A percentile compares a stretch with the other conserved stretches of the same genome.
Conservation (phyloP, 2,113 vertebrate genomes). For the Marmota flaviventris region DNA sequence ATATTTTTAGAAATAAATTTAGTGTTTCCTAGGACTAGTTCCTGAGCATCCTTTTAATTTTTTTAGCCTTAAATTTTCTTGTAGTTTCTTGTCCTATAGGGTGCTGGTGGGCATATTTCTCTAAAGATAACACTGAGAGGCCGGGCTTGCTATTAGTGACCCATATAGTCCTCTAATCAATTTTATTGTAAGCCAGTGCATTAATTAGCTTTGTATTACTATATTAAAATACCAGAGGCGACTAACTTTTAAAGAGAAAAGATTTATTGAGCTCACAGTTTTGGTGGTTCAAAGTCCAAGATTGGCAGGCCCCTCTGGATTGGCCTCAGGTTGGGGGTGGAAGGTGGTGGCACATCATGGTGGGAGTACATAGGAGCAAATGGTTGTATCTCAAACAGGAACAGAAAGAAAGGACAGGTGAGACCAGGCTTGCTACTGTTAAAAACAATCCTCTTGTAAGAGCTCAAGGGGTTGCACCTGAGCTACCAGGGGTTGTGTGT, state of each 20-base stretch:
- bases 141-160: background rate
- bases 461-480: background rate
- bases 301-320: no score
- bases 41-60: background rate
- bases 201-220: background rate
- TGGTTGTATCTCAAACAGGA: background rate
- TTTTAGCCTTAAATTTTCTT: background rate
- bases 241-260: background rate
- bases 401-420: background rate
- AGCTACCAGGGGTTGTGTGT: background rate
- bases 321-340: background rate
- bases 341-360: background rate
- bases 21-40: background rate
- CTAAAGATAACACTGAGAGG: background rate
- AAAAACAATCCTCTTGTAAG: background rate
- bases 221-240: background rate
- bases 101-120: background rate
- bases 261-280: background rate
- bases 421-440: background rate
- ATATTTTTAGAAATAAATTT: background rate
- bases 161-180: background rate
- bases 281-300: no score
- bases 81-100: background rate
- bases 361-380: background rate
- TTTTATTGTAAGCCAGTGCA: background rate